Conservation (phyloP, 2,888 invertebrate genomes). For the Seira ritae region DNA sequence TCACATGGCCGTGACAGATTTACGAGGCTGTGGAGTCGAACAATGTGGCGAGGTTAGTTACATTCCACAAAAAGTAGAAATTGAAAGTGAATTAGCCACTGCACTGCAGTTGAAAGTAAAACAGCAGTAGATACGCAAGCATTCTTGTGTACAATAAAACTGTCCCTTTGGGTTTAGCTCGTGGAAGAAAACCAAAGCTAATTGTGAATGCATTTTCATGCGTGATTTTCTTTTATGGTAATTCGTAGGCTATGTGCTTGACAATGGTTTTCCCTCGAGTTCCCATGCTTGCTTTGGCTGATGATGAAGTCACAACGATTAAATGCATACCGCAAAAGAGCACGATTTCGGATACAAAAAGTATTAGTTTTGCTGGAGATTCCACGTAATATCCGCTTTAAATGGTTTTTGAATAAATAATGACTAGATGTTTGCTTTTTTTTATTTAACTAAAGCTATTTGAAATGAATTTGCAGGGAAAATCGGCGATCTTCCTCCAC, state of each 20-base stretch:
- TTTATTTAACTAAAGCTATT: too few relatives aligned
- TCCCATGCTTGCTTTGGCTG: slow-evolving; percentile 70
- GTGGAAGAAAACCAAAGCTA: too few relatives aligned
- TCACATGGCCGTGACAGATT: slow-evolving; percentile 70
- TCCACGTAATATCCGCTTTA: slow-evolving; percentile 62
- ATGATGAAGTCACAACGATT: slow-evolving; percentile 73
- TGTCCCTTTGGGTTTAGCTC: too few relatives aligned
- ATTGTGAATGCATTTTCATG: too few relatives aligned
- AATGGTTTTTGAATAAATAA: neutral
- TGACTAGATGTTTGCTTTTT: too few relatives aligned
- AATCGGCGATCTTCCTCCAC: slow-evolving; percentile 70
- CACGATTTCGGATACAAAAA: slow-evolving; percentile 69
- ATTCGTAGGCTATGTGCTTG: slow-evolving; percentile 68
- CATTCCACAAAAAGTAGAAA: slow-evolving; percentile 2
- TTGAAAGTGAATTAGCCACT: neutral
- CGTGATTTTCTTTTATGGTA: too few relatives aligned
- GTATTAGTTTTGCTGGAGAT: slow-evolving; percentile 72
- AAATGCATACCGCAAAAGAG: slow-evolving; percentile 71
- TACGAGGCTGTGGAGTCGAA: slow-evolving; percentile 71
- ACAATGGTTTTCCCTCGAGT: slow-evolving; percentile 73
- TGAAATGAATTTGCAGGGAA: slow-evolving; percentile 58
- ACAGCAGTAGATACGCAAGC: too few relatives aligned
- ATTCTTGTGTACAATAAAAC: too few relatives aligned
- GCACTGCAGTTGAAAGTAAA: too few relatives aligned
- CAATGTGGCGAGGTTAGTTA: slow-evolving; percentile 70